Evolutionary conservation across 2,888 invertebrate genomes (phyloP).

Genomic region (Mamestra brassicae): DNA sequence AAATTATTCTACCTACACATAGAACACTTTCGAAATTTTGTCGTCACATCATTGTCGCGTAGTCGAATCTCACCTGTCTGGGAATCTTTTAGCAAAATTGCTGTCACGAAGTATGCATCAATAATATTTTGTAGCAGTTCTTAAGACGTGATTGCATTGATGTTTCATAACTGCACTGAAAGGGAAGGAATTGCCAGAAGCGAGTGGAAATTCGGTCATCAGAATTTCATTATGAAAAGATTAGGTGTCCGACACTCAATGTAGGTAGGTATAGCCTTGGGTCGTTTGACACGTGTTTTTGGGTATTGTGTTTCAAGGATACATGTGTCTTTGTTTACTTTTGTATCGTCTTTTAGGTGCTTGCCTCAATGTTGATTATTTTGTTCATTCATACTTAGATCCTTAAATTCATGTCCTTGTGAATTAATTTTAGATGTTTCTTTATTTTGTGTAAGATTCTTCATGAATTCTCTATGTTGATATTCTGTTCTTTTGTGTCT

Average conservation of each 20-base stretch:
- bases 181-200: constrained; percentile 25
- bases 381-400: too few species aligned
- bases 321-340: constrained; percentile 1
- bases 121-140: background rate
- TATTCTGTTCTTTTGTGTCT: too few species aligned
- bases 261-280: constrained; percentile 1
- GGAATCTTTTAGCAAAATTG: background rate
- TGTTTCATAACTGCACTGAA: constrained; percentile 33
- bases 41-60: background rate
- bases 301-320: constrained; percentile 7
- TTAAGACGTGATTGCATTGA: constrained; percentile 23
- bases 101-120: background rate
- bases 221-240: constrained; percentile 54
- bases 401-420: too few species aligned
- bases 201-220: constrained; percentile 41
- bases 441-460: background rate
- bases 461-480: too few species aligned
- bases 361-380: constrained; percentile 3
- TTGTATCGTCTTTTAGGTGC: constrained; percentile 4
- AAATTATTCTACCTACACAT: background rate
- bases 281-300: constrained; percentile 16
- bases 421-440: too few species aligned
- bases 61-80: background rate
- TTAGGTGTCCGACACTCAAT: constrained; percentile 47
- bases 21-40: background rate